phyloP scores from a whole-genome alignment of 2,888 invertebrate species.

The Orchestes rusci region DNA sequence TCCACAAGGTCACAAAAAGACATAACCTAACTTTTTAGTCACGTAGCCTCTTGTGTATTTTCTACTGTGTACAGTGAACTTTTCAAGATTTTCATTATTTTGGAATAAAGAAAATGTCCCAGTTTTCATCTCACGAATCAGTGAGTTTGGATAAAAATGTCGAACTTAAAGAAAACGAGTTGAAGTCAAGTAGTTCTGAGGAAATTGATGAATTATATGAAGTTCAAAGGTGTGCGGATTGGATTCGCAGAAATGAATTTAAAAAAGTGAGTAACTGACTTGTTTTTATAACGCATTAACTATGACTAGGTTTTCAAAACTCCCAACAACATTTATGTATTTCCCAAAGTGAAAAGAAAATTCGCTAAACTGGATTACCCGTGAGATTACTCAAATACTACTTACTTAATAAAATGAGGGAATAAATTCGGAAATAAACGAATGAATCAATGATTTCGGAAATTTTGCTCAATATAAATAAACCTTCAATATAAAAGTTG shows the following conservation, averaged over 20 bases:
- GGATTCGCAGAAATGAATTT: constrained; percentile 62
- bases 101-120: constrained; percentile 36
- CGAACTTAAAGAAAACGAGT: constrained; percentile 31
- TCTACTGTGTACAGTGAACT: not conserved
- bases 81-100: constrained; percentile 2
- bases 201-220: constrained; percentile 51
- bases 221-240: constrained; percentile 54
- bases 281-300: too few species aligned
- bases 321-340: too few species aligned
- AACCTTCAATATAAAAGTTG: too few species aligned
- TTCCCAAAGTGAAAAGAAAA: too few species aligned
- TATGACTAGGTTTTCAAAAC: too few species aligned
- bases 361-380: too few species aligned
- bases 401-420: too few species aligned
- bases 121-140: constrained; percentile 50
- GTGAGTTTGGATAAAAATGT: constrained; percentile 49
- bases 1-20: too few species aligned
- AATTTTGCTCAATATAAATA: too few species aligned
- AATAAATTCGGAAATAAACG: too few species aligned
- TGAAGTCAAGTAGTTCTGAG: constrained; percentile 31
- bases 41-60: constrained; percentile 1
- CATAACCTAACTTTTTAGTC: constrained; percentile 10
- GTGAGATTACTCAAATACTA: too few species aligned
- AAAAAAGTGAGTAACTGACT: constrained; percentile 58
- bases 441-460: too few species aligned